Conservation (phyloP, 2,797 vertebrate genomes). For the Scolopax bukidnonensis region DNA sequence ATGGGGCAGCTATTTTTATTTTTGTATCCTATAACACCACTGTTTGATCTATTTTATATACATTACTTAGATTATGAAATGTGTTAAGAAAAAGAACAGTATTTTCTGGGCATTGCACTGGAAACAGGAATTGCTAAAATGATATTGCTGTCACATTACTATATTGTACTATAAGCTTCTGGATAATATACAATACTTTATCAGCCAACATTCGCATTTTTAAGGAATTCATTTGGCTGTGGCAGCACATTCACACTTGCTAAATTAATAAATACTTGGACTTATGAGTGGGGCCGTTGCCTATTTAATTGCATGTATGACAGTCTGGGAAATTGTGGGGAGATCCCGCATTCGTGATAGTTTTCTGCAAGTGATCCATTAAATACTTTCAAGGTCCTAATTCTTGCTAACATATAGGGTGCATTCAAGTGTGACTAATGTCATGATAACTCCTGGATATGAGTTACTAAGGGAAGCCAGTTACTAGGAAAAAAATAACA, state of each 20-base stretch:
- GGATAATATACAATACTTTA: neutral
- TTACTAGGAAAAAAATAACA: neutral
- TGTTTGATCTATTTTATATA: neutral
- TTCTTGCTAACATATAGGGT: neutral
- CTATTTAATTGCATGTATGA: neutral
- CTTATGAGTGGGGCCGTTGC: neutral
- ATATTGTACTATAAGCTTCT: neutral
- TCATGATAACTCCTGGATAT: neutral
- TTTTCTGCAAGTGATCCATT: neutral
- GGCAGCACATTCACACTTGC: neutral
- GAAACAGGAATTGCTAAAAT: neutral
- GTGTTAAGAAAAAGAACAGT: neutral
- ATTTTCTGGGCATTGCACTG: neutral
- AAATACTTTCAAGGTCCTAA: neutral
- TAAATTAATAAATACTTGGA: constrained; percentile 4
- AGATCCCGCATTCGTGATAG: neutral
- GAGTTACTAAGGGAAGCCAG: neutral
- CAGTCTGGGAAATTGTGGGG: neutral
- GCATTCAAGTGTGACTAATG: neutral
- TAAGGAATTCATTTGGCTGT: constrained; percentile 1
- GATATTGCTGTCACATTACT: neutral
- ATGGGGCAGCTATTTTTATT: neutral
- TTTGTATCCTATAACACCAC: neutral
- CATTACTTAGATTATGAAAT: neutral
- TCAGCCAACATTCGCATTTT: neutral